These are phyloP conservation scores for Ceratitis capitata DNA, from an alignment of 1,140 invertebrate genomes.

Conservation along the genomic window DNA sequence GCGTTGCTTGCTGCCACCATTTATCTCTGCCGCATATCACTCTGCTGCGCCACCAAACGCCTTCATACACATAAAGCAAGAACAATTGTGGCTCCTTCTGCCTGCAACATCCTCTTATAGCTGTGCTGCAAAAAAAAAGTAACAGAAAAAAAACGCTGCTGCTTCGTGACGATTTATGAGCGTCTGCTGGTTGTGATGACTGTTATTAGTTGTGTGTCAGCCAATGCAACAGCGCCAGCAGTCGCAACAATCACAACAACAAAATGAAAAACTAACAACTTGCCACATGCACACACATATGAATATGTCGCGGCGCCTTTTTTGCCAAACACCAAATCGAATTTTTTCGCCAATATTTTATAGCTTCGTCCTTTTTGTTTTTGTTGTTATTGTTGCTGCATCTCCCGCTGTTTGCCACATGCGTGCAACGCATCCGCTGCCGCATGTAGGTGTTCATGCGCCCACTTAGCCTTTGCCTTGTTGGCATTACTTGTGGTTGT, in stretches of 20 bases:
- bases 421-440: slow-evolving; percentile 34
- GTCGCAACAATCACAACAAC: neutral
- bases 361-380: neutral
- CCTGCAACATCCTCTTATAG: neutral
- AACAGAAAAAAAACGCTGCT: neutral
- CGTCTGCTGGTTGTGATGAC: slow-evolving; percentile 64
- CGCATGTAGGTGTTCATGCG: slow-evolving; percentile 19
- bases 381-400: neutral
- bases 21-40: slow-evolving; percentile 20
- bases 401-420: slow-evolving; percentile 37
- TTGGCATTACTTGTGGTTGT: slow-evolving; percentile 9
- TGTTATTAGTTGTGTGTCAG: slow-evolving; percentile 58
- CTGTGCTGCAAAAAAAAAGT: neutral
- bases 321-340: neutral
- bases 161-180: slow-evolving; percentile 60
- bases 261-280: neutral
- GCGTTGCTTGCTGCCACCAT: slow-evolving; percentile 38
- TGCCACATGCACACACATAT: neutral
- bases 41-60: neutral
- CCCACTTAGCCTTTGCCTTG: neutral
- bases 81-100: neutral
- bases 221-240: neutral
- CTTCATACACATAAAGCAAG: neutral
- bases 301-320: neutral
- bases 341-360: neutral